phyloP scores from a whole-genome alignment of 2,888 invertebrate genomes.

The Stenurella melanura region DNA sequence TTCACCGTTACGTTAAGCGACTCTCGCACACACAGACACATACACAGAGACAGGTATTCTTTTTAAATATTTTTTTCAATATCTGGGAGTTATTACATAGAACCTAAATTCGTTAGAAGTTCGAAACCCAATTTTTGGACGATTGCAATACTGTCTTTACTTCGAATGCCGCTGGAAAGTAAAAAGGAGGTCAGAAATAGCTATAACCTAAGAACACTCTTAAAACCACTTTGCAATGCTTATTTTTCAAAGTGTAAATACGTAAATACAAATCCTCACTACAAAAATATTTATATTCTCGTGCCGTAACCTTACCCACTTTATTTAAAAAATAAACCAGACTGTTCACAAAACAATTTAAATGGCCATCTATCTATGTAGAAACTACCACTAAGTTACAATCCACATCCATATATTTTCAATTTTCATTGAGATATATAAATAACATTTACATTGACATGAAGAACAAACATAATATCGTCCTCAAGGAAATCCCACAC shows the following conservation, averaged over 20 bases:
- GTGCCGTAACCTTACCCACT: neutral
- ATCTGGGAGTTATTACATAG: no score
- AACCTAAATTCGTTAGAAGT: no score
- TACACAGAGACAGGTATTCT: no score
- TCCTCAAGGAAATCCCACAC: neutral
- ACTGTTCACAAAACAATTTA: neutral
- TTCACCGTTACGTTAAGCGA: no score
- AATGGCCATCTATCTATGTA: neutral
- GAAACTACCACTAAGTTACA: neutral
- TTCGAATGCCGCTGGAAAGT: no score
- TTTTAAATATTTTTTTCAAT: no score
- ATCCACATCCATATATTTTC: neutral
- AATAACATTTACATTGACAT: neutral
- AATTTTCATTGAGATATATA: neutral
- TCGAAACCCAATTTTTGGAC: no score
- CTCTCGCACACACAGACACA: no score
- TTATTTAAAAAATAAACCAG: slow-evolving; percentile 1
- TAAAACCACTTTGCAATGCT: neutral
- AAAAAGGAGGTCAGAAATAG: no score
- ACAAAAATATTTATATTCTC: slow-evolving; percentile 3
- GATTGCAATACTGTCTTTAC: no score
- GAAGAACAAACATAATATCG: neutral
- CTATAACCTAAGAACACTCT: no score
- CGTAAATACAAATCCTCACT: neutral
- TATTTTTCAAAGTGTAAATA: neutral